These are phyloP conservation scores for Magallana ariakensis DNA, from an alignment of 1,140 invertebrate genomes.

Conservation along the genomic window DNA sequence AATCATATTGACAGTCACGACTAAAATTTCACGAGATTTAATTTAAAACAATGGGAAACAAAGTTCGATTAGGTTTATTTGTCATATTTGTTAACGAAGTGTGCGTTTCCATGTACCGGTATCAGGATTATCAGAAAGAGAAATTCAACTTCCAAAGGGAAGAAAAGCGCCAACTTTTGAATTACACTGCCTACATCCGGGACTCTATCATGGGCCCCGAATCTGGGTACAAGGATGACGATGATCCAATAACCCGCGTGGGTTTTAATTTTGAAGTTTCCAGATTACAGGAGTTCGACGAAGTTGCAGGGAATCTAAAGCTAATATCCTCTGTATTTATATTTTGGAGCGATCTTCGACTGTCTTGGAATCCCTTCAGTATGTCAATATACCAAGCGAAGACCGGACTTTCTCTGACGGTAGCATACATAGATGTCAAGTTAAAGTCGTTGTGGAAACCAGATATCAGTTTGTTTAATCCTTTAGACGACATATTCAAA, in stretches of 20 bases:
- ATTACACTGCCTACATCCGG: neutral
- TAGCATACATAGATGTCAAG: neutral
- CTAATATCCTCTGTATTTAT: conserved; percentile 5
- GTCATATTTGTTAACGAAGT: no score
- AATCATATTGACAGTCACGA: no score
- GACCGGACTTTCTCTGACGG: neutral
- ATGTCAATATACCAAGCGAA: neutral
- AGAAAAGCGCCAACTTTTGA: neutral
- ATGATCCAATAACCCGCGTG: neutral
- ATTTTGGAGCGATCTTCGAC: neutral
- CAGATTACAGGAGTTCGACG: neutral
- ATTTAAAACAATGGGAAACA: no score
- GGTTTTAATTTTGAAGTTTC: neutral
- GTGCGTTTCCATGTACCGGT: no score
- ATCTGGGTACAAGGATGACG: neutral
- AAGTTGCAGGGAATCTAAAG: neutral
- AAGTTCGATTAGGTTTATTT: no score
- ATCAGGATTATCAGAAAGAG: neutral
- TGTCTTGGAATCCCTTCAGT: neutral
- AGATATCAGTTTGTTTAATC: neutral
- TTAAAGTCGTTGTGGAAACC: neutral
- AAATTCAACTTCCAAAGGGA: neutral
- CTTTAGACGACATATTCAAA: neutral
- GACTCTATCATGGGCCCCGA: neutral
- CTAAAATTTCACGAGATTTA: no score